Conservation (phyloP, 2,797 vertebrate species). For the Sphenodon punctatus region DNA sequence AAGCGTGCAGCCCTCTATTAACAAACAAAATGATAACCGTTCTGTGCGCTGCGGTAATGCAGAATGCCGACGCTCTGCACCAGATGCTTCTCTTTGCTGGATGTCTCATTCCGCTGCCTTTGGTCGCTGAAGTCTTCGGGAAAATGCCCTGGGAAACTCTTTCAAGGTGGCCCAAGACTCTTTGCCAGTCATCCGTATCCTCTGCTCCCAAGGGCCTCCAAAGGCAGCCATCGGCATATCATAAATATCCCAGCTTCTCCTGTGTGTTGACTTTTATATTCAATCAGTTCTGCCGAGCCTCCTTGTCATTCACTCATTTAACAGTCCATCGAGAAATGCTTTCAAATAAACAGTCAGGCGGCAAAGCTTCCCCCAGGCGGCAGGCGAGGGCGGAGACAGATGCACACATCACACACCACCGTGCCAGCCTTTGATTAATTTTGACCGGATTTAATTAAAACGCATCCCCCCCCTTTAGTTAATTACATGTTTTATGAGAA, state of each 20-base stretch:
- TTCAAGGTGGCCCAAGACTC: not conserved
- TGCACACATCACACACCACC: not conserved
- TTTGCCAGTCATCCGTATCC: not conserved
- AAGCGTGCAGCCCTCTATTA: not conserved
- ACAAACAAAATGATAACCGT: not conserved
- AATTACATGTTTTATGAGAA: conserved; percentile 33
- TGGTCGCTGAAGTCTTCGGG: not conserved
- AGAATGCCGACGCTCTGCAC: not conserved
- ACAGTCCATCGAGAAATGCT: not conserved
- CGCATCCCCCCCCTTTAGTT: not conserved
- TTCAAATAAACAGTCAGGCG: not conserved
- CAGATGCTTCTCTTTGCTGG: not conserved
- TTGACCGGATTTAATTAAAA: conserved; percentile 27
- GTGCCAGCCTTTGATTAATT: conserved; percentile 18
- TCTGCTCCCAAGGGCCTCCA: not conserved
- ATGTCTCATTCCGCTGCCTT: not conserved
- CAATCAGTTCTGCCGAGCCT: not conserved
- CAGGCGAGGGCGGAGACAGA: not conserved
- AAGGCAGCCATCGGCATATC: not conserved
- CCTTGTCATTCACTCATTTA: conserved; percentile 2
- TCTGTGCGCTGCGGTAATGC: not conserved
- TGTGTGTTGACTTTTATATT: not conserved
- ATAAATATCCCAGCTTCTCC: not conserved
- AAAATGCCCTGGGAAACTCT: not conserved
- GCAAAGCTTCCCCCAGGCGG: not conserved